phyloP scores from a whole-genome alignment of 2,797 vertebrate species.

The Acanthopagrus latus region DNA sequence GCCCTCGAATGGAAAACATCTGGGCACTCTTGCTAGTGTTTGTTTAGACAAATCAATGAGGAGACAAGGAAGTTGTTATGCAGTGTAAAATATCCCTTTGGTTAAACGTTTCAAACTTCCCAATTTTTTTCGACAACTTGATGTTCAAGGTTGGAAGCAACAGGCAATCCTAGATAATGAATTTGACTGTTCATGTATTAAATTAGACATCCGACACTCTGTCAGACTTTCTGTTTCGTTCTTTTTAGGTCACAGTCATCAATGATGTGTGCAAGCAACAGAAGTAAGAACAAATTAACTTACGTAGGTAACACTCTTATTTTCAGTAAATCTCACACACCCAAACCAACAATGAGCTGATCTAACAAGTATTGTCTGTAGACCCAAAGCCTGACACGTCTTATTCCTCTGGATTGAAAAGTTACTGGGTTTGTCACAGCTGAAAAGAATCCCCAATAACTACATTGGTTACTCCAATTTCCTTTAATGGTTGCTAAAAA shows the following conservation, averaged over 20 bases:
- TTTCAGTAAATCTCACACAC: neutral
- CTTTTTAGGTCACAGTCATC: neutral
- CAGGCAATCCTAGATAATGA: neutral
- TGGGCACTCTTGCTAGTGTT: too few relatives aligned
- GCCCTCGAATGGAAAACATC: too few relatives aligned
- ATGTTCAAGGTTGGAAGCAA: neutral
- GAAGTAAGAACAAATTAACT: too few relatives aligned
- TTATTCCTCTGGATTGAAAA: neutral
- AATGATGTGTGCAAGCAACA: neutral
- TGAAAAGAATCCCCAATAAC: neutral
- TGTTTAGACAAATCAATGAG: neutral
- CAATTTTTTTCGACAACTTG: neutral
- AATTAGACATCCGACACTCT: neutral
- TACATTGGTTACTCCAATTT: neutral
- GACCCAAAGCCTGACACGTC: neutral
- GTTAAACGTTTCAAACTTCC: too few relatives aligned
- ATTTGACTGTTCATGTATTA: neutral
- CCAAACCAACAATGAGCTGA: neutral
- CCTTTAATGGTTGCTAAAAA: neutral
- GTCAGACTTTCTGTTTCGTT: neutral
- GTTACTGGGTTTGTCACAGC: neutral
- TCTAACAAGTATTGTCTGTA: neutral
- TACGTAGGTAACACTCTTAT: too few relatives aligned
- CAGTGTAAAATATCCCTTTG: too few relatives aligned
- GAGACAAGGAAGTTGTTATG: neutral